Evolutionary conservation across 2,113 vertebrate species (phyloP).

Genomic region (Electrona antarctica): DNA sequence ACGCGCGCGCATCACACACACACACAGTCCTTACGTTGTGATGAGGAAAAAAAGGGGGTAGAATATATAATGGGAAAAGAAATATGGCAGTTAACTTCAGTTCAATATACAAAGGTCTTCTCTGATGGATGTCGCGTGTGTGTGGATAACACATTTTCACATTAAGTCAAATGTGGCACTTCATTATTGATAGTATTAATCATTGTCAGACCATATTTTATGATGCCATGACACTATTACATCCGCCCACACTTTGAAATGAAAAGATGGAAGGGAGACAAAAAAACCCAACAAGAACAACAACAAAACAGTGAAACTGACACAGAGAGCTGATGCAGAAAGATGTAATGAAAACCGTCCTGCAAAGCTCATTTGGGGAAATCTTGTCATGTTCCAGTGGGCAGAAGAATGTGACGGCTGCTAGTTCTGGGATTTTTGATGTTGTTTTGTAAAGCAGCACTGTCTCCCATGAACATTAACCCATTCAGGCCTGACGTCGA

Average conservation of each 20-base stretch:
- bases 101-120: slow-evolving; percentile 14
- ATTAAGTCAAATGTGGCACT: slow-evolving; percentile 38
- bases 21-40: background rate
- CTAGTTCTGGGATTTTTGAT: background rate
- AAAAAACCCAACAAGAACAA: background rate
- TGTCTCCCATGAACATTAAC: slow-evolving; percentile 52
- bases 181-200: slow-evolving; percentile 56
- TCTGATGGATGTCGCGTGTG: slow-evolving; percentile 20
- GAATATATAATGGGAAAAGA: background rate
- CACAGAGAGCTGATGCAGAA: background rate
- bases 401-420: slow-evolving; percentile 28
- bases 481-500: too few species aligned
- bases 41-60: background rate
- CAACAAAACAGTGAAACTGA: slow-evolving; percentile 19
- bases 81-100: slow-evolving; percentile 13
- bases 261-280: background rate
- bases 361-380: slow-evolving; percentile 41
- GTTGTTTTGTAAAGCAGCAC: slow-evolving; percentile 37
- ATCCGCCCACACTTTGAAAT: slow-evolving; percentile 26
- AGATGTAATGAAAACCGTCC: slow-evolving; percentile 40
- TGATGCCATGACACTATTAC: slow-evolving; percentile 40
- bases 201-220: slow-evolving; percentile 34
- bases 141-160: slow-evolving; percentile 31
- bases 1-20: background rate
- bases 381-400: slow-evolving; percentile 41